Evolutionary conservation across 2,113 vertebrate genomes (phyloP).

Genomic region (Rutilus rutilus): DNA sequence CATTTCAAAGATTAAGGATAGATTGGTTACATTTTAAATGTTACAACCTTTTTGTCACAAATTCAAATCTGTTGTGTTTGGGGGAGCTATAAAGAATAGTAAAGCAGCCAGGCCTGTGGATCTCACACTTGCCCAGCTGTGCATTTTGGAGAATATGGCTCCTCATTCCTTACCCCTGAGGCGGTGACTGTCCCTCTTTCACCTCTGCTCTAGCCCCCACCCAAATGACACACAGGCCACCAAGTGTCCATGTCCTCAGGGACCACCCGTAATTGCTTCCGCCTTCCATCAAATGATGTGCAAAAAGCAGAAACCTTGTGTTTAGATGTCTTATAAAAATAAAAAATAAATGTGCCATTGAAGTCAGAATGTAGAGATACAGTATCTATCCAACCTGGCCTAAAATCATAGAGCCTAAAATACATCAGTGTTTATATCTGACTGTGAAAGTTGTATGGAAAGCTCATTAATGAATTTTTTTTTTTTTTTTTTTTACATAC

Average conservation of each 20-base stretch:
- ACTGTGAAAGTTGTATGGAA: background rate
- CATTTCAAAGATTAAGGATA: background rate
- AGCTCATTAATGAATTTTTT: background rate
- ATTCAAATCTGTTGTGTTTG: conserved; percentile 1
- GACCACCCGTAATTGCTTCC: conserved; percentile 76
- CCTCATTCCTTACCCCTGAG: conserved; percentile 62
- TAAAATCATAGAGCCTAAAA: background rate
- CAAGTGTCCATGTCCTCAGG: conserved; percentile 56
- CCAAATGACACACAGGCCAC: conserved; percentile 72
- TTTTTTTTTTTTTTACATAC: background rate
- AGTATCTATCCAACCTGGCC: background rate
- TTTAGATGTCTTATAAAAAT: background rate
- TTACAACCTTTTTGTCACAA: background rate
- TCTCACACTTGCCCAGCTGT: conserved; percentile 56
- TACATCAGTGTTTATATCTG: background rate
- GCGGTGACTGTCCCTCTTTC: conserved; percentile 49
- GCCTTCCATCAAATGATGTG: conserved; percentile 59
- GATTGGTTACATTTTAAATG: background rate
- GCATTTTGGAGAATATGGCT: conserved; percentile 66
- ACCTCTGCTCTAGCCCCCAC: conserved; percentile 53
- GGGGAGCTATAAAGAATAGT: background rate
- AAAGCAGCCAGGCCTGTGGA: background rate
- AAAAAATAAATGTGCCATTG: no score
- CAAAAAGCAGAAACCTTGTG: conserved; percentile 38
- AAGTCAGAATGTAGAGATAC: background rate